Conservation (phyloP, 2,797 vertebrate genomes). For the Geotria australis region DNA sequence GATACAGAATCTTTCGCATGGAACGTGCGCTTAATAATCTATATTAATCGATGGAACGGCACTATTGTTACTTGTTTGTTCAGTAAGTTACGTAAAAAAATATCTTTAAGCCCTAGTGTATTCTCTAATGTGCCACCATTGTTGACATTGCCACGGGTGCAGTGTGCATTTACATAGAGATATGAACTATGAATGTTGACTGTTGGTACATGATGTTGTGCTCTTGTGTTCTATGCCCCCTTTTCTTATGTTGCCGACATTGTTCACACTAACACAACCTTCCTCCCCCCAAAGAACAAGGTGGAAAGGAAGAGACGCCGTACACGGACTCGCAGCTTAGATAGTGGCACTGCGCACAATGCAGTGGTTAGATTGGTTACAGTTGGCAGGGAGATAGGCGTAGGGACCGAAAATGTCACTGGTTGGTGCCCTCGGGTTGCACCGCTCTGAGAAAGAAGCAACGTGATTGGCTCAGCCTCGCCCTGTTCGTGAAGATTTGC, state of each 20-base stretch:
- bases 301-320: not conserved
- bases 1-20: too few relatives aligned
- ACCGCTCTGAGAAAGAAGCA: not conserved
- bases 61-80: conserved; percentile 9
- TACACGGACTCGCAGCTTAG: not conserved
- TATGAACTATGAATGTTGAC: not conserved
- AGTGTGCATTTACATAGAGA: not conserved
- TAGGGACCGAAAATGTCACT: not conserved
- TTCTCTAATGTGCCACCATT: not conserved
- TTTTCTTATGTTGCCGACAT: not conserved
- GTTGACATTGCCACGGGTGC: not conserved
- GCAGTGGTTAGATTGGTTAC: conserved; percentile 46
- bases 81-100: conserved; percentile 20
- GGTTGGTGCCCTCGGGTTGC: too few relatives aligned
- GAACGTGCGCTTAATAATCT: too few relatives aligned
- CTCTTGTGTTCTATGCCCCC: too few relatives aligned
- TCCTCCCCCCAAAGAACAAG: not conserved
- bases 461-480: not conserved
- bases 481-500: not conserved
- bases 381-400: conserved; percentile 7
- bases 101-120: not conserved
- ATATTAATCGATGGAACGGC: not conserved
- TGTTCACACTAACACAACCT: not conserved
- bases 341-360: conserved; percentile 53
- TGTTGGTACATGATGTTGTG: too few relatives aligned